Evolutionary conservation across 2,113 vertebrate genomes (phyloP).

Genomic region (Ceuthmochares aereus): DNA sequence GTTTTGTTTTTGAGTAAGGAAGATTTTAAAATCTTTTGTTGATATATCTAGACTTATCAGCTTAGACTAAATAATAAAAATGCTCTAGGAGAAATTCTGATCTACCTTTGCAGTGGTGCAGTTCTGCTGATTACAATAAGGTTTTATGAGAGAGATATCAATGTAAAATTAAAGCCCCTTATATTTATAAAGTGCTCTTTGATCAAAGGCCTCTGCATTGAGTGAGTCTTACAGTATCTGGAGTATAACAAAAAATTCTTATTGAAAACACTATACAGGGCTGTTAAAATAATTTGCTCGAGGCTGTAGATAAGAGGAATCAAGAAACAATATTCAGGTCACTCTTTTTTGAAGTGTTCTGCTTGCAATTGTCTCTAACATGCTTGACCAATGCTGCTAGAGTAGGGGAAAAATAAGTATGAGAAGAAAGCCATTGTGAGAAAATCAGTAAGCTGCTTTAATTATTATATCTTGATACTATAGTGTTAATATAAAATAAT

Average conservation of each 20-base stretch:
- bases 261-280: not conserved
- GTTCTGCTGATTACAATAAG: not conserved
- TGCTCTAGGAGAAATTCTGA: not conserved
- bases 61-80: not conserved
- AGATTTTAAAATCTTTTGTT: not conserved
- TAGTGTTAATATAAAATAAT: not conserved
- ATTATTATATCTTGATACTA: not conserved
- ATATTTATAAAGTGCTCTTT: not conserved
- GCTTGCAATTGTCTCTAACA: not conserved
- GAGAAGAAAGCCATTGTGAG: not conserved
- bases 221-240: not conserved
- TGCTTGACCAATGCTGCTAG: not conserved
- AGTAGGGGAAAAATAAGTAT: not conserved
- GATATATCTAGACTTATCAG: not conserved
- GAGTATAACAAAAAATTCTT: not conserved
- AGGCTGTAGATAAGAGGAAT: slow-evolving; percentile 17
- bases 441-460: not conserved
- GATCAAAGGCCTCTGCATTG: not conserved
- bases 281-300: slow-evolving; percentile 9
- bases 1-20: not conserved
- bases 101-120: not conserved
- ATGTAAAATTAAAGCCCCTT: slow-evolving; percentile 30
- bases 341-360: not conserved
- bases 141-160: not conserved
- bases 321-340: not conserved